phyloP scores from a whole-genome alignment of 2,888 invertebrate species.

The Polymixis lichenea region DNA sequence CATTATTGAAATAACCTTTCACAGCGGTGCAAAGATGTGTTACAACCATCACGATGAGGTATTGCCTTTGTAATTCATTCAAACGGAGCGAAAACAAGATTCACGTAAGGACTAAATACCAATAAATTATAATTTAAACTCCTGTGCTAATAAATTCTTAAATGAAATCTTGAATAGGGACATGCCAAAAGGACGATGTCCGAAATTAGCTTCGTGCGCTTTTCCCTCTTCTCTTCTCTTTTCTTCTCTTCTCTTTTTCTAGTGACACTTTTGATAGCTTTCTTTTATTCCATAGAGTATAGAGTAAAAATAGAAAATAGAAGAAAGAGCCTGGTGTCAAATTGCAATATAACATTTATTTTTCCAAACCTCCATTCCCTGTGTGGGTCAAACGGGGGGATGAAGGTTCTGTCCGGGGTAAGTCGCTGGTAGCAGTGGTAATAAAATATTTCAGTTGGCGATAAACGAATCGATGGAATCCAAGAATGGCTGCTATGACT shows the following conservation, averaged over 20 bases:
- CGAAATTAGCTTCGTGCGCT: background rate
- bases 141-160: background rate
- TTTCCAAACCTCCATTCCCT: too few species aligned
- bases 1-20: slow-evolving; percentile 40
- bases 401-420: background rate
- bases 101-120: background rate
- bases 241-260: too few species aligned
- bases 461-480: slow-evolving; percentile 59
- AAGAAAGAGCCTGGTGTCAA: background rate
- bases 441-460: slow-evolving; percentile 18
- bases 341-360: background rate
- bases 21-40: slow-evolving; percentile 7
- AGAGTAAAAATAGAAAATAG: background rate
- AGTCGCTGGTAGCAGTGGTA: background rate
- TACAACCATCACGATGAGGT: slow-evolving; percentile 5
- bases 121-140: slow-evolving; percentile 2
- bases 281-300: background rate
- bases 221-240: background rate
- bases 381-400: background rate
- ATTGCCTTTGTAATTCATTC: slow-evolving; percentile 9
- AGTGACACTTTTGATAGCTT: background rate
- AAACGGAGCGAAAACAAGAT: background rate
- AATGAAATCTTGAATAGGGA: background rate
- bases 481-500: slow-evolving; percentile 43
- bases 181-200: background rate